Evolutionary conservation across 2,797 vertebrate species (phyloP).

Genomic region (Chaetophractus vellerosus): DNA sequence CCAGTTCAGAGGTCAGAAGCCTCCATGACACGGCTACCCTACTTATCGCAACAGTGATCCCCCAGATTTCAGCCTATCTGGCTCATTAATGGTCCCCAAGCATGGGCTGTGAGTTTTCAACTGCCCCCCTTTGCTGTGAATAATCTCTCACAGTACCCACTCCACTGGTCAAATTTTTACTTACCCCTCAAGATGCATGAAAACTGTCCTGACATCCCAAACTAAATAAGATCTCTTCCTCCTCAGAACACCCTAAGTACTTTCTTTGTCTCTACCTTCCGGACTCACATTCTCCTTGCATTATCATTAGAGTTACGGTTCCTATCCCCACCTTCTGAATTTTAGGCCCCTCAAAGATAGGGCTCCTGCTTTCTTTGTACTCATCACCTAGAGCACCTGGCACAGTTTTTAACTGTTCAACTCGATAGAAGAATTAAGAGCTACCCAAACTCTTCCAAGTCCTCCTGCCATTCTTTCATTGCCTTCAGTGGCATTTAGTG

Average conservation of each 20-base stretch:
- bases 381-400: not conserved
- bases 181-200: not conserved
- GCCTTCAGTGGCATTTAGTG: not conserved
- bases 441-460: not conserved
- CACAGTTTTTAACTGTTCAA: conserved; percentile 27
- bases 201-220: not conserved
- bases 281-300: not conserved
- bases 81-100: not conserved
- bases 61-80: not conserved
- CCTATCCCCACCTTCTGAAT: not conserved
- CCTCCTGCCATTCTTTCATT: not conserved
- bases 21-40: not conserved
- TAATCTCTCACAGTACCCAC: not conserved
- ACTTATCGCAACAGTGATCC: not conserved
- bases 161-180: not conserved
- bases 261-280: not conserved
- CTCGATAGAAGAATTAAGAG: not conserved
- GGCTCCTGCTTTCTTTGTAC: not conserved
- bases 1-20: not conserved
- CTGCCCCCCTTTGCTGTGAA: not conserved
- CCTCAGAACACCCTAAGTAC: not conserved
- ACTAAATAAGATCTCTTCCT: not conserved
- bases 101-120: not conserved
- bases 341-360: not conserved
- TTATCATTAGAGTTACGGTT: not conserved